Percentiles rank a stretch among this genome's conserved stretches.
phyloP scores from a whole-genome alignment of 2,888 invertebrate species.

The Nycteola revayana region DNA sequence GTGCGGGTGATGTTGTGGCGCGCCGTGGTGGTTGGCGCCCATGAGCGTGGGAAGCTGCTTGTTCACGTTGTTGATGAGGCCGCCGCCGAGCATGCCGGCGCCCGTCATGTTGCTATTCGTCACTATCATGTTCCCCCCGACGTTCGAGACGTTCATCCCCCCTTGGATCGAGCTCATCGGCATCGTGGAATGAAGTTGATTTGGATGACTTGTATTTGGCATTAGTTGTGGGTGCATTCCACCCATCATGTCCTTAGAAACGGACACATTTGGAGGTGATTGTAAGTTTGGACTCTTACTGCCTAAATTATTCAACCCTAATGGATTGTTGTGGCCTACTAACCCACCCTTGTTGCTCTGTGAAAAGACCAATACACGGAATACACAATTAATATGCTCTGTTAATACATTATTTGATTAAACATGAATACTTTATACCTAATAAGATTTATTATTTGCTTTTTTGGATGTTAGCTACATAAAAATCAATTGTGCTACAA shows the following conservation, averaged over 20 bases:
- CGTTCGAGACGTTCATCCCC: constrained; percentile 86
- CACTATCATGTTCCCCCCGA: constrained; percentile 89
- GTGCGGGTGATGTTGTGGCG: constrained; percentile 70
- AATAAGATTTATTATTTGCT: too few species aligned
- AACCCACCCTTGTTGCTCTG: constrained; percentile 88
- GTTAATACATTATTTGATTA: background rate
- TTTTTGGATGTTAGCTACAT: too few species aligned
- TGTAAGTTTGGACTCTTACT: constrained; percentile 93
- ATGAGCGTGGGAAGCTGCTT: constrained; percentile 87
- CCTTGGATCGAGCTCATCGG: constrained; percentile 88
- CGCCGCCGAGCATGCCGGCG: constrained; percentile 87
- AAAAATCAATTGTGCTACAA: too few species aligned
- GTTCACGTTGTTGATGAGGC: constrained; percentile 89
- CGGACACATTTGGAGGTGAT: constrained; percentile 92
- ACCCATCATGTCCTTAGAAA: constrained; percentile 90
- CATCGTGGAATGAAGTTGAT: constrained; percentile 80
- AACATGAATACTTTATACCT: too few species aligned
- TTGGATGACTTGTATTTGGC: constrained; percentile 88
- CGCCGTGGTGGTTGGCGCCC: constrained; percentile 78
- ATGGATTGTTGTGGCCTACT: constrained; percentile 86
- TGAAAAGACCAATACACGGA: constrained; percentile 73
- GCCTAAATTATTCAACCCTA: constrained; percentile 88
- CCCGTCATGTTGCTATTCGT: constrained; percentile 88
- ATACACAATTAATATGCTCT: constrained; percentile 54
- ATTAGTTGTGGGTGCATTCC: constrained; percentile 86